Percentiles rank a stretch among this genome's conserved stretches.
These are phyloP conservation scores for Arctocebus calabarensis DNA, from an alignment of 2,797 vertebrate genomes.

Conservation along the genomic window DNA sequence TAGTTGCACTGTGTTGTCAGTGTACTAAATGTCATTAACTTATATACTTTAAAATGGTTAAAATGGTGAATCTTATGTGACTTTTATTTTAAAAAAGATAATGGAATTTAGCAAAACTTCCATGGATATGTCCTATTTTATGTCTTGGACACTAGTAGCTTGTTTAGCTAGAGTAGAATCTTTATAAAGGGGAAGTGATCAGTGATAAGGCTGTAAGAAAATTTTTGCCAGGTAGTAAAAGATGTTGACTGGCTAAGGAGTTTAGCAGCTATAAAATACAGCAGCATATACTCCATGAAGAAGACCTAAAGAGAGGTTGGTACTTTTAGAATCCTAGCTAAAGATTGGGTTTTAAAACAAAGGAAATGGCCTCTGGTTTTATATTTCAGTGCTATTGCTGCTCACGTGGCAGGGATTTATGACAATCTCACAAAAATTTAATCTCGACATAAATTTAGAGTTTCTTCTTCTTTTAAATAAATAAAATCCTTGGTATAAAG, in stretches of 20 bases:
- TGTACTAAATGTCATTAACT: neutral
- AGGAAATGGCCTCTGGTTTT: neutral
- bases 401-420: neutral
- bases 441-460: neutral
- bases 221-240: neutral
- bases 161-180: neutral
- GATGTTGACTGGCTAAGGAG: neutral
- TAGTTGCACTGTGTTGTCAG: neutral
- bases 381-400: neutral
- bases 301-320: neutral
- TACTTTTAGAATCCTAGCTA: neutral
- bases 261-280: neutral
- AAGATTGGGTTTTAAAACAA: neutral
- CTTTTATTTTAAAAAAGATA: neutral
- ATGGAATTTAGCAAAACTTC: neutral
- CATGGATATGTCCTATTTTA: neutral
- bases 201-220: neutral
- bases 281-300: neutral
- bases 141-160: neutral
- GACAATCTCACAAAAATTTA: neutral
- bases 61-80: neutral
- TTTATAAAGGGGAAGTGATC: neutral
- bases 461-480: constrained; percentile 35
- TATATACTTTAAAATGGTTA: constrained; percentile 18
- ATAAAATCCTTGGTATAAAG: neutral